These are phyloP conservation scores for Napeogenes sylphis DNA, from an alignment of 2,888 invertebrate genomes.

Conservation along the genomic window DNA sequence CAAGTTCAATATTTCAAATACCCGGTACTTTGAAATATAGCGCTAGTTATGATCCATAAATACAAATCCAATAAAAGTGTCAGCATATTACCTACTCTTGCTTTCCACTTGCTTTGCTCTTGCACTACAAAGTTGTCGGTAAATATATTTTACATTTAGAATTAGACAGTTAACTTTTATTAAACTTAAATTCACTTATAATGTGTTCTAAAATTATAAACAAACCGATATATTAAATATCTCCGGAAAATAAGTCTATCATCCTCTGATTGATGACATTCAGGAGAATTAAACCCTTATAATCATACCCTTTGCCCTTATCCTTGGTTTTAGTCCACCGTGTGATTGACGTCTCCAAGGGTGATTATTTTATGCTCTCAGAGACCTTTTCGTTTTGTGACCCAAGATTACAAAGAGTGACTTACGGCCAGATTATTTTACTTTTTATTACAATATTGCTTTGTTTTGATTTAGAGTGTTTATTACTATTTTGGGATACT, in stretches of 20 bases:
- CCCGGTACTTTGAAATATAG: conserved; percentile 18
- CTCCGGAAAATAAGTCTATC: conserved; percentile 33
- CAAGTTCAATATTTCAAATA: conserved; percentile 21
- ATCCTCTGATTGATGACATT: conserved; percentile 29
- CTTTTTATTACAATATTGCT: too few species aligned
- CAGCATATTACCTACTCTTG: background rate
- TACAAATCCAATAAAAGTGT: background rate
- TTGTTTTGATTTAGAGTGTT: too few species aligned
- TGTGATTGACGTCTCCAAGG: conserved; percentile 67
- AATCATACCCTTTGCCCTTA: conserved; percentile 71
- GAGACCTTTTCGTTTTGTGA: conserved; percentile 13
- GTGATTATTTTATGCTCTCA: conserved; percentile 45
- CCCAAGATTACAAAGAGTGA: conserved; percentile 18
- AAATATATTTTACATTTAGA: too few species aligned
- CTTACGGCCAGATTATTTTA: conserved; percentile 10
- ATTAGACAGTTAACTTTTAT: too few species aligned
- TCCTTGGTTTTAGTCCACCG: conserved; percentile 50
- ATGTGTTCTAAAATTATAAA: too few species aligned
- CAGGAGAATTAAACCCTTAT: conserved; percentile 58
- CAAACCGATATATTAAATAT: too few species aligned
- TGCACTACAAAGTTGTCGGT: too few species aligned
- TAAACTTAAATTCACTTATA: too few species aligned
- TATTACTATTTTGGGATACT: too few species aligned
- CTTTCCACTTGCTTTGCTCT: too few species aligned
- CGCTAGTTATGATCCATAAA: conserved; percentile 20